Percentiles rank a stretch among this genome's conserved stretches.
These are phyloP conservation scores for Macaca nemestrina DNA, from an alignment of 2,113 vertebrate species.

Conservation along the genomic window DNA sequence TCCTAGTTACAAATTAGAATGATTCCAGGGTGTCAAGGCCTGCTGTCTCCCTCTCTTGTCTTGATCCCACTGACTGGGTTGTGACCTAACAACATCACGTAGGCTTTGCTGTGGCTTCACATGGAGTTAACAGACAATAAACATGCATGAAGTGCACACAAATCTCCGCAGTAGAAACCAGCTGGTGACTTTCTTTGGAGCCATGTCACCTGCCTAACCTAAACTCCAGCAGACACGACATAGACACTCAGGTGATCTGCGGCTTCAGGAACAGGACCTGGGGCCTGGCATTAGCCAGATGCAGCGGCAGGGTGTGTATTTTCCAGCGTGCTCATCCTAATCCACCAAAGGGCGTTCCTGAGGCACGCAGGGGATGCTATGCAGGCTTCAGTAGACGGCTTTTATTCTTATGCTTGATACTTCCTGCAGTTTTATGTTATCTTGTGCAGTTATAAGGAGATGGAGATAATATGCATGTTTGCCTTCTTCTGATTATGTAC, in stretches of 20 bases:
- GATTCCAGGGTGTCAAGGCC: background rate
- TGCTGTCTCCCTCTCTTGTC: background rate
- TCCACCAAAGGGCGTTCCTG: slow-evolving; percentile 57
- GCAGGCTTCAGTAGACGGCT: slow-evolving; percentile 42
- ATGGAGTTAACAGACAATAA: background rate
- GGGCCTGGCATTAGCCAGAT: background rate
- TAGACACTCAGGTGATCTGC: background rate
- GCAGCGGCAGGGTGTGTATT: background rate
- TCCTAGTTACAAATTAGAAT: background rate
- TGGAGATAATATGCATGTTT: slow-evolving; percentile 69
- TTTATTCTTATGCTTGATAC: slow-evolving; percentile 65
- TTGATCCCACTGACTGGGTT: background rate
- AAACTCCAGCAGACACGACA: background rate
- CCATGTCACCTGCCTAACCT: background rate
- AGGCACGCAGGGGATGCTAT: background rate
- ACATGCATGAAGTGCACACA: fast-evolving
- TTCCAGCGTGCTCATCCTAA: slow-evolving; percentile 56
- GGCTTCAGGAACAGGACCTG: slow-evolving; percentile 42
- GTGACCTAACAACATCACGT: fast-evolving
- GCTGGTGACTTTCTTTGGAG: background rate
- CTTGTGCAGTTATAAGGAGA: slow-evolving; percentile 42
- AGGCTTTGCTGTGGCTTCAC: background rate
- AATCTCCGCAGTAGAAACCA: background rate
- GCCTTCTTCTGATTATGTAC: slow-evolving; percentile 75
- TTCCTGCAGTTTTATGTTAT: slow-evolving; percentile 71